These are phyloP conservation scores for Arctopsyche grandis DNA, from an alignment of 1,140 invertebrate species.

Conservation along the genomic window DNA sequence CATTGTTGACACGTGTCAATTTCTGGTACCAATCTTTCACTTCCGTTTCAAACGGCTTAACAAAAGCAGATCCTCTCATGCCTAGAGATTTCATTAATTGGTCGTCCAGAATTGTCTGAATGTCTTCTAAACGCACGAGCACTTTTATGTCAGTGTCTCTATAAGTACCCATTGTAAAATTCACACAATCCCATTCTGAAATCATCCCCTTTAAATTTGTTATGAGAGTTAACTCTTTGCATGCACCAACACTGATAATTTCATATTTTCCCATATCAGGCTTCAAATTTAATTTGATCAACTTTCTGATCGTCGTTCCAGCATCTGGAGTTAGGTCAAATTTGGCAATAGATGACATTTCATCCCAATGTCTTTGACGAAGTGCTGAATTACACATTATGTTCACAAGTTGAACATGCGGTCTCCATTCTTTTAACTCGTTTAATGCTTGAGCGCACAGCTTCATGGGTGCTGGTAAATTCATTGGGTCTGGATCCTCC, in stretches of 20 bases:
- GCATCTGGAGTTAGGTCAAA: conserved; percentile 88
- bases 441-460: conserved; percentile 76
- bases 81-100: conserved; percentile 89
- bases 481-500: conserved; percentile 80
- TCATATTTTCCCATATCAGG: conserved; percentile 82
- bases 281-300: conserved; percentile 80
- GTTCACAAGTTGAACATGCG: conserved; percentile 80
- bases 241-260: conserved; percentile 88
- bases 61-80: conserved; percentile 91
- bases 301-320: conserved; percentile 84
- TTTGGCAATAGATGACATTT: conserved; percentile 86
- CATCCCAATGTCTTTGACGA: conserved; percentile 89
- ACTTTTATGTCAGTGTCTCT: conserved; percentile 85
- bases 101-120: conserved; percentile 87
- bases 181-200: conserved; percentile 83
- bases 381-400: conserved; percentile 91
- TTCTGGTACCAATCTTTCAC: conserved; percentile 85
- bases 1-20: conserved; percentile 79
- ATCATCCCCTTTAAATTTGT: conserved; percentile 85
- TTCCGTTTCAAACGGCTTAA: conserved; percentile 87
- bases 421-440: conserved; percentile 83
- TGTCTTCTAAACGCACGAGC: conserved; percentile 83
- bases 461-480: conserved; percentile 81
- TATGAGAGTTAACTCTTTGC: conserved; percentile 86
- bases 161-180: conserved; percentile 77